These are phyloP conservation scores for Xylota segnis DNA, from an alignment of 2,888 invertebrate genomes.

Conservation along the genomic window DNA sequence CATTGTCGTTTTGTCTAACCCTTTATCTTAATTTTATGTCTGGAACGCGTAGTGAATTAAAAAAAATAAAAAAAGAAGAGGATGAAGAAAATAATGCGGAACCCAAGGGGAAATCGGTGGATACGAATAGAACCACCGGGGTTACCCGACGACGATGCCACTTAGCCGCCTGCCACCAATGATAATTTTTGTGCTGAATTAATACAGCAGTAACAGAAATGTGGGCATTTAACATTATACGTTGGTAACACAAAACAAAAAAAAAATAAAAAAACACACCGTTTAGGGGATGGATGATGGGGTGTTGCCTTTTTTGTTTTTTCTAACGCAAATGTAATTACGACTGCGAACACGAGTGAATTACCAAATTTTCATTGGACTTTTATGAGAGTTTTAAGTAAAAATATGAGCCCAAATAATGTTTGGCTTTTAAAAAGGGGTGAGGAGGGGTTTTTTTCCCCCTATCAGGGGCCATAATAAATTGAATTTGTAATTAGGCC, in stretches of 20 bases:
- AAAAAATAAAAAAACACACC: constrained; percentile 11
- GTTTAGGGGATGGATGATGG: constrained; percentile 3
- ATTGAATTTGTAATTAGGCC: neutral
- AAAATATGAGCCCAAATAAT: constrained; percentile 30
- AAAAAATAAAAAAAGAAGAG: constrained; percentile 12
- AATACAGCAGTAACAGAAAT: constrained; percentile 21
- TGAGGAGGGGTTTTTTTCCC: neutral
- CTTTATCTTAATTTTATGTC: constrained; percentile 66
- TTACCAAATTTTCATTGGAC: constrained; percentile 35
- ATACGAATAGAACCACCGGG: constrained; percentile 17
- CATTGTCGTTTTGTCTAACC: constrained; percentile 59
- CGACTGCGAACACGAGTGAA: constrained; percentile 16
- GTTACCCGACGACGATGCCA: constrained; percentile 22
- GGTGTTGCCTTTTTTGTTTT: constrained; percentile 29
- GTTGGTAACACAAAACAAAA: constrained; percentile 1
- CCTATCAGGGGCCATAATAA: neutral
- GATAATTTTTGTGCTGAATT: constrained; percentile 55
- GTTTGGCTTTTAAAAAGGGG: neutral
- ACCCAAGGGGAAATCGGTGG: constrained; percentile 44
- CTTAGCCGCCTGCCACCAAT: constrained; percentile 37
- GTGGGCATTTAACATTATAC: constrained; percentile 19
- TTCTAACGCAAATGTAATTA: constrained; percentile 29
- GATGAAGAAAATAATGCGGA: constrained; percentile 10
- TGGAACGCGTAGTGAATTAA: constrained; percentile 58
- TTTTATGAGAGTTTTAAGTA: constrained; percentile 43